These are phyloP conservation scores for Chouioia cunea DNA, from an alignment of 2,888 invertebrate genomes.

Conservation along the genomic window DNA sequence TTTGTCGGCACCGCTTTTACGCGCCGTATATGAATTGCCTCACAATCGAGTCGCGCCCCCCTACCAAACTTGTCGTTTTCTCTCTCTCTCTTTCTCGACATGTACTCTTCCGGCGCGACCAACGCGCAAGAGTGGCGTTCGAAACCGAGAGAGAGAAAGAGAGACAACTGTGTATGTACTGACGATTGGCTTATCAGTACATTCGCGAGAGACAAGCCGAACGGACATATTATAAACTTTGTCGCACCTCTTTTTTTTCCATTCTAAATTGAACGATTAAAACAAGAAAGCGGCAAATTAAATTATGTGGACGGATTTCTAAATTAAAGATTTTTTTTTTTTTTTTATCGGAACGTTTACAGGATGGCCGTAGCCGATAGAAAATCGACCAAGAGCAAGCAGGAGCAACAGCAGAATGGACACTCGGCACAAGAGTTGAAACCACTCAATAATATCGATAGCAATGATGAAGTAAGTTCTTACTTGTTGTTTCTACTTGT, in stretches of 20 bases:
- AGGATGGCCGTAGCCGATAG: slow-evolving; percentile 52
- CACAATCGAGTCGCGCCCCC: no score
- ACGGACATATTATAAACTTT: neutral
- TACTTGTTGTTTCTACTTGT: neutral
- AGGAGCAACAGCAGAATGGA: slow-evolving; percentile 51
- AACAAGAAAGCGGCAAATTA: slow-evolving; percentile 9
- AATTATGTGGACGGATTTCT: neutral
- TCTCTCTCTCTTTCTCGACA: neutral
- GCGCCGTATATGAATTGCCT: no score
- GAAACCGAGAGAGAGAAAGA: neutral
- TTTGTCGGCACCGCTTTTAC: no score
- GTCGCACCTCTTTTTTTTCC: slow-evolving; percentile 1
- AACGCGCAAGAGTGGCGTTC: neutral
- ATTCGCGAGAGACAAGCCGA: neutral
- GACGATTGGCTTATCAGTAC: neutral
- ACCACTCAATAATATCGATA: slow-evolving; percentile 51
- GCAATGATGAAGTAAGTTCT: slow-evolving; percentile 52
- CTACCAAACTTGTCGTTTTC: no score
- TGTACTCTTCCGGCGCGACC: neutral
- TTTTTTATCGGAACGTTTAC: neutral
- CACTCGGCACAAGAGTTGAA: slow-evolving; percentile 49
- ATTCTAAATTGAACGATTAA: slow-evolving; percentile 24
- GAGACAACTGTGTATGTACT: neutral
- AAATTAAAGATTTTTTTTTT: neutral
- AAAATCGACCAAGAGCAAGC: slow-evolving; percentile 45